phyloP scores from a whole-genome alignment of 2,888 invertebrate genomes.

The Allygus modestus region DNA sequence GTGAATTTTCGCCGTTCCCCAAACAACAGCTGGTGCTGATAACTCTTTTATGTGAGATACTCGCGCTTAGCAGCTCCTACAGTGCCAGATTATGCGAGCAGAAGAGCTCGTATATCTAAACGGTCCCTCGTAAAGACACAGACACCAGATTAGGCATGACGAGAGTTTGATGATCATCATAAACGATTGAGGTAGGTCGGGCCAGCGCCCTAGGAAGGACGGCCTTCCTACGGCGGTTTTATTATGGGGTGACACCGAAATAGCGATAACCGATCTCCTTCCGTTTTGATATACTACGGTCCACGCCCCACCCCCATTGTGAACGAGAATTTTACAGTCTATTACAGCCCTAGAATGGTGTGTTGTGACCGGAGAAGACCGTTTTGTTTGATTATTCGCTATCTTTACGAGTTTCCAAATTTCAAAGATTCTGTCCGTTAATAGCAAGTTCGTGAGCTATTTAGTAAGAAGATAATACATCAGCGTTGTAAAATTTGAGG shows the following conservation, averaged over 20 bases:
- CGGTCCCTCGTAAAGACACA: conserved; percentile 23
- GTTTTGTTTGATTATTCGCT: conserved; percentile 19
- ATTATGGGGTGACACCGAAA: conserved; percentile 34
- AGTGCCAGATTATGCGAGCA: conserved; percentile 15
- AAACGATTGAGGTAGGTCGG: conserved; percentile 38
- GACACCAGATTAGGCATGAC: conserved; percentile 48
- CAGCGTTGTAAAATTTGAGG: no score
- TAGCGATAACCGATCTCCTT: conserved; percentile 33
- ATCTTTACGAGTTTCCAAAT: conserved; percentile 1
- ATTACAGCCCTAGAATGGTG: conserved; percentile 18
- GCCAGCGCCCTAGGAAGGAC: neutral
- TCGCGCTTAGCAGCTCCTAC: conserved; percentile 39
- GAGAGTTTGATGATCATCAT: conserved; percentile 46
- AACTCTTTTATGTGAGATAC: neutral
- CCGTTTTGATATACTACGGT: conserved; percentile 38
- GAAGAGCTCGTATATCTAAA: conserved; percentile 49
- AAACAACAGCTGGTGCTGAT: conserved; percentile 9
- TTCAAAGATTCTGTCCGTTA: neutral
- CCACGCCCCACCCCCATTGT: conserved; percentile 18
- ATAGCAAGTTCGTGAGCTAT: no score
- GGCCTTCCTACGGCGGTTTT: conserved; percentile 16
- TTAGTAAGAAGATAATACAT: no score
- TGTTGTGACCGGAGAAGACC: neutral
- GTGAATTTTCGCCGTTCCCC: neutral
- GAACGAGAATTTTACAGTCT: conserved; percentile 11